Percentiles rank a stretch among this genome's conserved stretches.
Conservation (phyloP, 2,797 vertebrate genomes). For the Meriones psammophilus region DNA sequence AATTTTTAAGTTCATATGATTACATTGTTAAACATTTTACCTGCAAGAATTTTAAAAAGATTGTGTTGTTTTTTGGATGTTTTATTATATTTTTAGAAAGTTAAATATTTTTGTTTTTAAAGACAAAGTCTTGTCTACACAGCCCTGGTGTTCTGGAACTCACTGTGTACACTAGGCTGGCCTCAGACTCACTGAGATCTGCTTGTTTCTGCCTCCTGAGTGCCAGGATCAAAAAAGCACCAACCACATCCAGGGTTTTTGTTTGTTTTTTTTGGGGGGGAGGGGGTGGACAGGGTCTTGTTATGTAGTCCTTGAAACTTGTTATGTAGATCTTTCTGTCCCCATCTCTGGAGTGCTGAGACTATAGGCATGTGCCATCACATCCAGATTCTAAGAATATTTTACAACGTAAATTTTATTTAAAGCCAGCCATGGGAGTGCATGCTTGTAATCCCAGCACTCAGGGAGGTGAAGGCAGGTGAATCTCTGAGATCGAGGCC, state of each 20-base stretch:
- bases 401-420: slow-evolving; percentile 58
- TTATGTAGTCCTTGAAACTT: background rate
- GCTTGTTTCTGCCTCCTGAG: background rate
- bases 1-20: slow-evolving; percentile 54
- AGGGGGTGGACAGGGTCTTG: no score
- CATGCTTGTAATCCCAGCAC: no score
- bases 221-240: background rate
- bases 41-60: background rate
- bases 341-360: background rate
- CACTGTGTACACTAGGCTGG: background rate
- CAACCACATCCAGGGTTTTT: background rate
- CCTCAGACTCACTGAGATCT: background rate
- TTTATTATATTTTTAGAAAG: slow-evolving; percentile 15
- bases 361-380: no score
- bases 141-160: background rate
- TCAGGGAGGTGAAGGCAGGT: no score
- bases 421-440: background rate
- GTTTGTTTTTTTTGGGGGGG: background rate
- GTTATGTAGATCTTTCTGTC: background rate
- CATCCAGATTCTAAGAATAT: background rate
- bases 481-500: no score
- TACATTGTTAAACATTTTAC: slow-evolving; percentile 62
- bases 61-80: slow-evolving; percentile 49
- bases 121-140: background rate
- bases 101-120: background rate